Evolutionary conservation across 2,888 invertebrate genomes (phyloP).

Genomic region (Caenorhabditis sinica): DNA sequence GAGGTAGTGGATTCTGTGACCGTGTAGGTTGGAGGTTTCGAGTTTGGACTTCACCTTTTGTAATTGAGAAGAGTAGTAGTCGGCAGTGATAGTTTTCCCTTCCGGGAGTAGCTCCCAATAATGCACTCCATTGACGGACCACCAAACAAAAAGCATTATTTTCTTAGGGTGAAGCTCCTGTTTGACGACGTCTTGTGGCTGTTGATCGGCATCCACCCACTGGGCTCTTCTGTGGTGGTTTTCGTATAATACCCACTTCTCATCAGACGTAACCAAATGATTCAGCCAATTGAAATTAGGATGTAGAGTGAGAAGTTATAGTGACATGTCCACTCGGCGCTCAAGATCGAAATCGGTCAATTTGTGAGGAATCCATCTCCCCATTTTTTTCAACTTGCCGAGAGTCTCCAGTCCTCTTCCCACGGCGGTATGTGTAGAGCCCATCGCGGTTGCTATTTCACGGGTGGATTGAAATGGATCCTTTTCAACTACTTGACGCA

Average conservation of each 20-base stretch:
- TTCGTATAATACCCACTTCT: slow-evolving; percentile 15
- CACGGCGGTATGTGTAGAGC: background rate
- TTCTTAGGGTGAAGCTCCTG: slow-evolving; percentile 34
- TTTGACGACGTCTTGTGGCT: slow-evolving; percentile 4
- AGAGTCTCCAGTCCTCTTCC: background rate
- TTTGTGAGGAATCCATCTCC: background rate
- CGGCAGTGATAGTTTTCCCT: slow-evolving; percentile 24
- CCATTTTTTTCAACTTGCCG: background rate
- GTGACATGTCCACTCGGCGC: slow-evolving; percentile 3
- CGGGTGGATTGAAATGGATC: slow-evolving; percentile 15
- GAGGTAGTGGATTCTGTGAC: slow-evolving; percentile 12
- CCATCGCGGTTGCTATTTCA: background rate
- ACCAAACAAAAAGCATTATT: slow-evolving; percentile 17
- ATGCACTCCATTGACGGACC: background rate
- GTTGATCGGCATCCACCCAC: slow-evolving; percentile 1
- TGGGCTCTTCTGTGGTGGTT: slow-evolving; percentile 2
- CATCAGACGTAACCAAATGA: slow-evolving; percentile 15
- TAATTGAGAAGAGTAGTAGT: slow-evolving; percentile 20
- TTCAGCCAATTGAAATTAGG: background rate
- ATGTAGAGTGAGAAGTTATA: background rate
- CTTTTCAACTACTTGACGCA: background rate
- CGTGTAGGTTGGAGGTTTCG: background rate
- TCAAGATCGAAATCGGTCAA: background rate
- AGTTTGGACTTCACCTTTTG: slow-evolving; percentile 4
- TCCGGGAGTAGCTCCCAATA: slow-evolving; percentile 5